Evolutionary conservation across 1,140 invertebrate species (phyloP), one percentile per base, ranked within the genome.

Genomic region (Caligus rogercresseyi): DNA sequence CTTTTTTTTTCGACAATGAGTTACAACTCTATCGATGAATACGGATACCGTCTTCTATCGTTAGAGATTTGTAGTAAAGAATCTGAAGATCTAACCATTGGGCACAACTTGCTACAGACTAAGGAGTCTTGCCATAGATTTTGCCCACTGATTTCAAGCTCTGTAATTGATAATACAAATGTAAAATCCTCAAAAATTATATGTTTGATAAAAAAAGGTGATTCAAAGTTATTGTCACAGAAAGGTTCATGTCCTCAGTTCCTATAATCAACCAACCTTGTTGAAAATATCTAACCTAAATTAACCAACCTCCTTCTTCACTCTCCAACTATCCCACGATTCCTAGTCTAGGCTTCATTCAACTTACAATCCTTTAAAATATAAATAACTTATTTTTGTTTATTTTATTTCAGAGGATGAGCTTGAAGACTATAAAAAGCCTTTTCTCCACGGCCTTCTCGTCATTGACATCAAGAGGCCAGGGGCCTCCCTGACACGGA

Each of bases 401-500:
- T 11, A 11, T 43, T 43, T 43, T n/a, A 43, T 43, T 43, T 43
- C 31, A 60, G 57, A 31, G 26, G 57, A 60, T 60, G 57, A 60
- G 3, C 24, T 60, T 24, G 57, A 60, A 15, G 57, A 60, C 18
- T 52, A 23, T 13, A 67, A 68, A 57, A 67, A 67, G 66, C 59
- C 64, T 23, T 64, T 67, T 51, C 63, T 69, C 25, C 63, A 66
- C 31, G 68, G 68, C 15, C 65, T 60, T 31, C 64, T 69, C 14
- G 67, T 67, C 56, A 59, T 67, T 3, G 54, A 67, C 21, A 26
- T 69, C 2, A 67, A 55, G 66, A 67, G 26, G 68, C 68, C 15
- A 60, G 64, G 21, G 65, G 67, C 25, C 24, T 69, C 18, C 68
- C 68, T 14, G 68, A 69, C 23, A 67, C 64, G 52, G 68, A 69